Percentiles rank a stretch among this genome's conserved stretches.
Conservation (phyloP, 2,888 invertebrate species). For the Pedicia rivosa region DNA sequence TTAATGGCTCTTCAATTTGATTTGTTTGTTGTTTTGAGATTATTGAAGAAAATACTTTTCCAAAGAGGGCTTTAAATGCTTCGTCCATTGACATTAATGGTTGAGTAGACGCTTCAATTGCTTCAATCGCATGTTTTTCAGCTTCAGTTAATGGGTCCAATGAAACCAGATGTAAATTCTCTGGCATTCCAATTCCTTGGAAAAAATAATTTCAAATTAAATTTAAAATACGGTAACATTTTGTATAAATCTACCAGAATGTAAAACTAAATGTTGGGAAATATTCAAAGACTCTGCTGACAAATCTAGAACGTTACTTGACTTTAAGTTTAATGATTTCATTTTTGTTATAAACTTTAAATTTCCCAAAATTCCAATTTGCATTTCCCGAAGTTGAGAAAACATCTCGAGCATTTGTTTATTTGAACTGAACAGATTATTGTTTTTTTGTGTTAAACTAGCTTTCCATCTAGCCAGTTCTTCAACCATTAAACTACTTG, state of each 20-base stretch:
- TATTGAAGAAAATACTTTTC: conserved; percentile 18
- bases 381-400: conserved; percentile 29
- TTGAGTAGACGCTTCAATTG: conserved; percentile 25
- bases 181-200: conserved; percentile 29
- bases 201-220: too few species aligned
- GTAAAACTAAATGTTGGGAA: conserved; percentile 27
- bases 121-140: conserved; percentile 26
- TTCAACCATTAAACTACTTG: conserved; percentile 87
- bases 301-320: conserved; percentile 26
- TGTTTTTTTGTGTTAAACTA: conserved; percentile 43
- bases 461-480: conserved; percentile 81
- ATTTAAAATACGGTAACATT: too few species aligned
- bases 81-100: conserved; percentile 28
- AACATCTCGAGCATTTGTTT: conserved; percentile 23
- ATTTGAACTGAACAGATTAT: conserved; percentile 25
- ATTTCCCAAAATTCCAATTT: conserved; percentile 26
- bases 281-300: conserved; percentile 29
- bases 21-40: too few species aligned
- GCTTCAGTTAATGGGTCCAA: conserved; percentile 24
- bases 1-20: too few species aligned
- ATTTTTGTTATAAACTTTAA: conserved; percentile 28
- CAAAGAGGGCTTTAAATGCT: conserved; percentile 27
- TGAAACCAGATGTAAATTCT: conserved; percentile 21
- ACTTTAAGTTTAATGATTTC: conserved; percentile 25
- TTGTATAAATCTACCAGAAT: too few species aligned